A percentile compares a stretch with the other conserved stretches of the same genome.
These are phyloP conservation scores for Capitulum mitella DNA, from an alignment of 2,888 invertebrate genomes.

Conservation along the genomic window DNA sequence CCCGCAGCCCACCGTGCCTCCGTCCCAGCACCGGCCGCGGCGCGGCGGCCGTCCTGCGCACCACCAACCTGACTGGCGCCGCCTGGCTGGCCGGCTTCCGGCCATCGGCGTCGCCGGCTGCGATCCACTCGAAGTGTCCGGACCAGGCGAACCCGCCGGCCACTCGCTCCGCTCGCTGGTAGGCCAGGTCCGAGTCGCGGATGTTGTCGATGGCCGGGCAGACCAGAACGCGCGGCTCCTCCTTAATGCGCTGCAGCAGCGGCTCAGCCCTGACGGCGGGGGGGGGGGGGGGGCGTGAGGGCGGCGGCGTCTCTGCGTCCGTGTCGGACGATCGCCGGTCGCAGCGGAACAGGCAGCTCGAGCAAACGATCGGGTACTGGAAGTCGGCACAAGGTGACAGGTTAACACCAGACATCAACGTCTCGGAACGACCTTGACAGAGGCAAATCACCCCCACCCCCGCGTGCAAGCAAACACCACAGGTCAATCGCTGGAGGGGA, in stretches of 20 bases:
- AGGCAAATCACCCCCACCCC: too few species aligned
- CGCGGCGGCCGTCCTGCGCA: too few species aligned
- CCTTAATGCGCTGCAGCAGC: conserved; percentile 9
- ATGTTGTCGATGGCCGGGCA: conserved; percentile 15
- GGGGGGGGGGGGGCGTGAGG: background rate
- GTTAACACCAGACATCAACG: too few species aligned
- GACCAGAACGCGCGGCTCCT: background rate
- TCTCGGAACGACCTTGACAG: too few species aligned
- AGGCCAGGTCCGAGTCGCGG: conserved; percentile 1
- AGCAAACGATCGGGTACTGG: too few species aligned
- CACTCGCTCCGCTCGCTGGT: background rate
- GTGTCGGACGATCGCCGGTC: too few species aligned
- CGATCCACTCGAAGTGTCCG: conserved; percentile 16
- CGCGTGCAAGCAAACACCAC: too few species aligned
- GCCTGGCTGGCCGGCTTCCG: background rate
- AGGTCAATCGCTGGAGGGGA: too few species aligned
- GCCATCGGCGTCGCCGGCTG: conserved; percentile 12
- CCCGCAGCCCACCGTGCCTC: too few species aligned
- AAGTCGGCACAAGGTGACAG: too few species aligned
- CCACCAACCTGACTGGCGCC: background rate
- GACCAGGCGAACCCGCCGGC: conserved; percentile 24
- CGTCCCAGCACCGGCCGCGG: too few species aligned
- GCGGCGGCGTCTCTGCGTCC: background rate
- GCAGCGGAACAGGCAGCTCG: too few species aligned
- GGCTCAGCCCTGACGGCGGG: conserved; percentile 1